These are phyloP conservation scores for Nomada lathburiana DNA, from an alignment of 2,888 invertebrate genomes.

Conservation along the genomic window DNA sequence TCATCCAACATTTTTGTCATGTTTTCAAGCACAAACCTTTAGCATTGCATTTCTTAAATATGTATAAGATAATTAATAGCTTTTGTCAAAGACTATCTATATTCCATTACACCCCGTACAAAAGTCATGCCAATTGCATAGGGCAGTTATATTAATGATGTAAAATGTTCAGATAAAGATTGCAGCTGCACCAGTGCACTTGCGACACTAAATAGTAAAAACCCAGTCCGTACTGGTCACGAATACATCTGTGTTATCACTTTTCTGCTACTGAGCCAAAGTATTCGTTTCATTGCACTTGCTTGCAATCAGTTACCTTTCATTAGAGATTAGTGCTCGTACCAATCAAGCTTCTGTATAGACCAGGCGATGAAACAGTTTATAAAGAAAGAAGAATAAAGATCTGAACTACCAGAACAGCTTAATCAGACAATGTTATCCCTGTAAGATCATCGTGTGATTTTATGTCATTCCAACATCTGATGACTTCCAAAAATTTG, in stretches of 20 bases:
- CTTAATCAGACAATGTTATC: conserved; percentile 18
- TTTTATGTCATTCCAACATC: background rate
- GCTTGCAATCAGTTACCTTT: conserved; percentile 13
- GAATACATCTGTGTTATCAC: conserved; percentile 29
- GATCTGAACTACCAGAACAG: background rate
- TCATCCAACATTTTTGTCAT: background rate
- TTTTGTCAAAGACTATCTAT: background rate
- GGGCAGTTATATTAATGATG: background rate
- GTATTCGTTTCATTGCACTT: conserved; percentile 4
- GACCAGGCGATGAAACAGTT: background rate
- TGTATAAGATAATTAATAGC: background rate
- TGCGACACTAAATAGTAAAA: conserved; percentile 10
- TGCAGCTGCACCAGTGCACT: background rate
- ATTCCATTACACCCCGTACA: background rate
- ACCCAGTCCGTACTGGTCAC: conserved; percentile 4
- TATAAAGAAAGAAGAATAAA: background rate
- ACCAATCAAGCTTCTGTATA: conserved; percentile 1
- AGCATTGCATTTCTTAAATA: background rate
- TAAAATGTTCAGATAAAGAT: background rate
- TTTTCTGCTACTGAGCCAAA: conserved; percentile 17
- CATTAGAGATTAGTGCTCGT: conserved; percentile 19
- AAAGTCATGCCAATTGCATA: background rate
- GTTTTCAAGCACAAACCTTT: background rate
- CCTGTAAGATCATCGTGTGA: conserved; percentile 3
- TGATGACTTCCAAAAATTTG: conserved; percentile 36